Evolutionary conservation across 2,797 vertebrate genomes (phyloP).

Genomic region (Chloroceryle inda): DNA sequence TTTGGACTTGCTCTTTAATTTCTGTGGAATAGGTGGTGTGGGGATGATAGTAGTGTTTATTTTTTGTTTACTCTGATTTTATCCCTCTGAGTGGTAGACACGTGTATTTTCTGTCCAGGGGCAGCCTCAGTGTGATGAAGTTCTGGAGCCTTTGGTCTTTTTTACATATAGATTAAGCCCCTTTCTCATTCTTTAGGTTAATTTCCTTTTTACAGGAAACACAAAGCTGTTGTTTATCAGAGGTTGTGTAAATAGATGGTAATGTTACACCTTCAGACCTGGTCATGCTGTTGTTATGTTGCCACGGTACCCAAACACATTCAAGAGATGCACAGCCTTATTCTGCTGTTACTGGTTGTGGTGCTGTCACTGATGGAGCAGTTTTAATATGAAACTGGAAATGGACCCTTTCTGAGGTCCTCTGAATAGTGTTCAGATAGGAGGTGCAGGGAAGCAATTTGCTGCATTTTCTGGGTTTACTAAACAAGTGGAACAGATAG

Average conservation of each 20-base stretch:
- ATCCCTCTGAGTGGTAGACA: rapidly evolving
- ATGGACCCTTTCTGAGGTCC: neutral
- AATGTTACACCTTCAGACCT: neutral
- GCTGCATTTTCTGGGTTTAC: slow-evolving; percentile 10
- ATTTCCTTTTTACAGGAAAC: neutral
- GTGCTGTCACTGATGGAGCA: neutral
- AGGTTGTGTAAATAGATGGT: neutral
- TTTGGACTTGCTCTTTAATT: neutral
- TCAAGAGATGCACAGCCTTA: neutral
- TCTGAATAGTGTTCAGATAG: neutral
- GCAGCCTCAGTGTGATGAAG: rapidly evolving
- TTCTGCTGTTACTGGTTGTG: neutral
- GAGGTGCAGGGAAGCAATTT: neutral
- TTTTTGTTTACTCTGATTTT: neutral
- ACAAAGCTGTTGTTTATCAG: neutral
- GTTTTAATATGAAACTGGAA: slow-evolving; percentile 13
- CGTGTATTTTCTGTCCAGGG: neutral
- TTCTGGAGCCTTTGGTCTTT: neutral
- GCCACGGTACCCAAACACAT: neutral
- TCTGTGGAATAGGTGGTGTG: neutral
- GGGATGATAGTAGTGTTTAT: neutral
- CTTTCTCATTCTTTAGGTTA: slow-evolving; percentile 8
- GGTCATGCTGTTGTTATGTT: neutral
- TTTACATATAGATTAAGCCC: neutral
- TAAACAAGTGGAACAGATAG: slow-evolving; percentile 38